Conservation (phyloP, 2,113 vertebrate genomes). For the Trematomus loennbergii region DNA sequence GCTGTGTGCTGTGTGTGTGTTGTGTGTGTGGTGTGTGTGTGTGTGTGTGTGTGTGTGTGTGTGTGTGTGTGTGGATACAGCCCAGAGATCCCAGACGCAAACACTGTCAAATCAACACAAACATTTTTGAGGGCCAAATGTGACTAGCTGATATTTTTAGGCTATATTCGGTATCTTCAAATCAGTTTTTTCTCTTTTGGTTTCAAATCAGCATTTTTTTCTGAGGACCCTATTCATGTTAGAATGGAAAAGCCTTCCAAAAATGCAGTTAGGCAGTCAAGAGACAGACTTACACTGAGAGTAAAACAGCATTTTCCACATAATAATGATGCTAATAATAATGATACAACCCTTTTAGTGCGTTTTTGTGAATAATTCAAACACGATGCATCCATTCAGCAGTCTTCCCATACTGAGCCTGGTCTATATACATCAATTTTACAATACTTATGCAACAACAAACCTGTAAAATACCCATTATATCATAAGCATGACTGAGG, state of each 20-base stretch:
- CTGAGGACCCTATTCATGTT: constrained; percentile 7
- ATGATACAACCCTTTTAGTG: constrained; percentile 31
- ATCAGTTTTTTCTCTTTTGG: neutral
- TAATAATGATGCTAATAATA: constrained; percentile 39
- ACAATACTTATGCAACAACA: neutral
- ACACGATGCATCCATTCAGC: constrained; percentile 22
- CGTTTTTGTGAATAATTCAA: constrained; percentile 28
- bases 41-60: too few species aligned
- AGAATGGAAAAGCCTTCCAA: constrained; percentile 18
- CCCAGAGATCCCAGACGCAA: constrained; percentile 23
- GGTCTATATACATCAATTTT: neutral
- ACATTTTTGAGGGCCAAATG: constrained; percentile 18
- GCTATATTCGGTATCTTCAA: constrained; percentile 18
- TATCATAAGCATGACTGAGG: constrained; percentile 11
- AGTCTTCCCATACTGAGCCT: neutral
- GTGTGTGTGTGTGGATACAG: neutral
- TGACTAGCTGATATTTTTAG: constrained; percentile 8
- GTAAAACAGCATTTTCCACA: constrained; percentile 33
- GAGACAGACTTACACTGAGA: constrained; percentile 10
- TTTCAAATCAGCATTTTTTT: constrained; percentile 34
- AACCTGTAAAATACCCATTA: neutral
- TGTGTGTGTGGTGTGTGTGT: too few species aligned
- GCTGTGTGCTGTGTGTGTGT: neutral
- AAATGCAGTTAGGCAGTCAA: constrained; percentile 23
- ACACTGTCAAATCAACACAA: constrained; percentile 43